These are phyloP conservation scores for Triplophysa bombifrons DNA, from an alignment of 2,797 vertebrate species.

Conservation along the genomic window DNA sequence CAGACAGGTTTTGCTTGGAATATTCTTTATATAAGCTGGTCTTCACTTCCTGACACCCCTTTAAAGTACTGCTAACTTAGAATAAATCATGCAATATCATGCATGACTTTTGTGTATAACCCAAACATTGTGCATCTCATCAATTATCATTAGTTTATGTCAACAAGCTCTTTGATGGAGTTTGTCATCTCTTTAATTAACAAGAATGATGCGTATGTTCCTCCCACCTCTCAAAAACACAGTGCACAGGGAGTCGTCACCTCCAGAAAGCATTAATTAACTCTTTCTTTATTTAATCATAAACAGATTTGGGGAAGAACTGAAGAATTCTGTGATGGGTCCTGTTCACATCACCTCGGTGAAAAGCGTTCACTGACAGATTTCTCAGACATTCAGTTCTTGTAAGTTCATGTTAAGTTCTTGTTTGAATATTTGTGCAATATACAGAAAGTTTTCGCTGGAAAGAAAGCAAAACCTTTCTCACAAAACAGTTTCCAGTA, in stretches of 20 bases:
- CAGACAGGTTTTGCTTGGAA: no score
- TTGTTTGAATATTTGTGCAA: background rate
- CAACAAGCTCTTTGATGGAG: slow-evolving; percentile 71
- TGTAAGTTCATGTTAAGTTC: background rate
- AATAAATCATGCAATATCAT: background rate
- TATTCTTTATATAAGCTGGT: no score
- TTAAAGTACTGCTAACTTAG: no score
- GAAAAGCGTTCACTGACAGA: slow-evolving; percentile 26
- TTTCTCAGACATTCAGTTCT: background rate
- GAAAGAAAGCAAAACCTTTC: background rate
- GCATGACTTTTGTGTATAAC: slow-evolving; percentile 39
- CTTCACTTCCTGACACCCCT: no score
- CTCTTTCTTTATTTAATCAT: slow-evolving; percentile 58
- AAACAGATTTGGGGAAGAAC: slow-evolving; percentile 64
- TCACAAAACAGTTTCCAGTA: background rate
- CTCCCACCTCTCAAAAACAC: slow-evolving; percentile 52
- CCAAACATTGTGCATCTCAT: slow-evolving; percentile 66
- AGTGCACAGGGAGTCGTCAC: slow-evolving; percentile 59
- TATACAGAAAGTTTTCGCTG: background rate
- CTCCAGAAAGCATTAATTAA: slow-evolving; percentile 71
- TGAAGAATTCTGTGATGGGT: slow-evolving; percentile 58
- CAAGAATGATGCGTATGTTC: slow-evolving; percentile 73
- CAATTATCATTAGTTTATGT: slow-evolving; percentile 74
- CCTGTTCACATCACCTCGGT: slow-evolving; percentile 2
- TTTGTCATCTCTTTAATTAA: slow-evolving; percentile 80